Conservation (phyloP, 2,113 vertebrate genomes). For the Physeter macrocephalus region DNA sequence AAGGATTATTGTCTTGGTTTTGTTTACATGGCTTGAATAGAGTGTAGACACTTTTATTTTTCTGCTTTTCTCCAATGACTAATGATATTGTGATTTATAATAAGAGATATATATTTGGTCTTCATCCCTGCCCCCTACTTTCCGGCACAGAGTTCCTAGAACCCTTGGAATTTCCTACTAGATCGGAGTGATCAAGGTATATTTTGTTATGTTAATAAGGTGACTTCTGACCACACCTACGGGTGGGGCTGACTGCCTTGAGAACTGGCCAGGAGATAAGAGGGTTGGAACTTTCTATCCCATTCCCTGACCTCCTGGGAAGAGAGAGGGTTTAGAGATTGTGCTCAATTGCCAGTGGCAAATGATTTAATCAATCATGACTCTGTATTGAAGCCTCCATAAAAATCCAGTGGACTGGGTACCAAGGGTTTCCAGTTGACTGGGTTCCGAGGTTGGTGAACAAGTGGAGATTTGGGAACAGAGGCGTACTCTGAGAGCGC, state of each 20-base stretch:
- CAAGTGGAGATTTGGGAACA: background rate
- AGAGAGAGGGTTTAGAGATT: background rate
- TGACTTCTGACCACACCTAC: background rate
- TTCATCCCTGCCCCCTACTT: background rate
- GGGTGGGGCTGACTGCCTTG: background rate
- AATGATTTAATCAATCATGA: background rate
- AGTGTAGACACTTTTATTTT: background rate
- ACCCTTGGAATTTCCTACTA: background rate
- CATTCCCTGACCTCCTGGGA: background rate
- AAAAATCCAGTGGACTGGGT: background rate
- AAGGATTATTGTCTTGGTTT: background rate
- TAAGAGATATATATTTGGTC: background rate
- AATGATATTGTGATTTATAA: background rate
- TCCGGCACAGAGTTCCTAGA: background rate
- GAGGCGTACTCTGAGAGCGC: background rate
- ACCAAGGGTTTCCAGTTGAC: background rate
- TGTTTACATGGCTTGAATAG: background rate
- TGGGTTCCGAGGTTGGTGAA: background rate
- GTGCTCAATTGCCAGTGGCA: background rate
- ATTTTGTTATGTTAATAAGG: background rate
- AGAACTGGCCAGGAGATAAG: background rate
- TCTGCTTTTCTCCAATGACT: background rate
- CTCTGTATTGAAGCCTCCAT: background rate
- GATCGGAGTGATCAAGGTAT: background rate
- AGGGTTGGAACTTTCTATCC: background rate